Evolutionary conservation across 2,888 invertebrate genomes (phyloP).

Genomic region (Cyclophora punctaria): DNA sequence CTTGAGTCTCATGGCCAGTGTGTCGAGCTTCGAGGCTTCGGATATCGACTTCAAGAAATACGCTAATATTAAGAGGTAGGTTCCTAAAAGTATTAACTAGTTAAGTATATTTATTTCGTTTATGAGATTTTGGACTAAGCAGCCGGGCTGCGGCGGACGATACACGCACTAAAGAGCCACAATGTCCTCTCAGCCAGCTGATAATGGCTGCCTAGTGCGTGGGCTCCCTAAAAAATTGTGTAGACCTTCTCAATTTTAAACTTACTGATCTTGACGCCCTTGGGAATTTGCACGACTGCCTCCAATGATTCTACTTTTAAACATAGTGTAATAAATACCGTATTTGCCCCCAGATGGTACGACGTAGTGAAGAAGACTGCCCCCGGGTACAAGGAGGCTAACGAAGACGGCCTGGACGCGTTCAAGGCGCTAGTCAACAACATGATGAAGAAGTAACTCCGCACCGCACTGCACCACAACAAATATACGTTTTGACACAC

Average conservation of each 20-base stretch:
- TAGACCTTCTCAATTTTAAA: no score
- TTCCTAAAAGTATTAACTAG: no score
- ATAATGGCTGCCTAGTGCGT: no score
- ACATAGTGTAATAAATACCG: background rate
- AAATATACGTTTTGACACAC: conserved; percentile 30
- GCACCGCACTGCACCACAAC: conserved; percentile 3
- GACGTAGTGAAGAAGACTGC: conserved; percentile 57
- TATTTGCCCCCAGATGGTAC: conserved; percentile 48
- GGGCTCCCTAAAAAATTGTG: no score
- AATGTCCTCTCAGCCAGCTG: no score
- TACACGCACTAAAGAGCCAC: no score
- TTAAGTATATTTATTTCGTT: no score
- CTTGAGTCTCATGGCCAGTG: conserved; percentile 78
- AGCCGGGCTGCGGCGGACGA: no score
- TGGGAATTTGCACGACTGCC: no score
- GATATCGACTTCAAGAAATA: conserved; percentile 80
- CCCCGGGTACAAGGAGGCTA: conserved; percentile 71
- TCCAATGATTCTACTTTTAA: no score
- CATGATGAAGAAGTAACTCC: conserved; percentile 55
- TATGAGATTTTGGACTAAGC: no score
- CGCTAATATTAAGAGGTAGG: conserved; percentile 76
- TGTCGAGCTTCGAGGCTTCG: conserved; percentile 81
- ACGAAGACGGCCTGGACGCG: conserved; percentile 71
- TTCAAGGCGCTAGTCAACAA: conserved; percentile 67
- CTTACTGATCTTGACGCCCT: no score